phyloP scores from a whole-genome alignment of 2,888 invertebrate genomes.

The Selenia dentaria region DNA sequence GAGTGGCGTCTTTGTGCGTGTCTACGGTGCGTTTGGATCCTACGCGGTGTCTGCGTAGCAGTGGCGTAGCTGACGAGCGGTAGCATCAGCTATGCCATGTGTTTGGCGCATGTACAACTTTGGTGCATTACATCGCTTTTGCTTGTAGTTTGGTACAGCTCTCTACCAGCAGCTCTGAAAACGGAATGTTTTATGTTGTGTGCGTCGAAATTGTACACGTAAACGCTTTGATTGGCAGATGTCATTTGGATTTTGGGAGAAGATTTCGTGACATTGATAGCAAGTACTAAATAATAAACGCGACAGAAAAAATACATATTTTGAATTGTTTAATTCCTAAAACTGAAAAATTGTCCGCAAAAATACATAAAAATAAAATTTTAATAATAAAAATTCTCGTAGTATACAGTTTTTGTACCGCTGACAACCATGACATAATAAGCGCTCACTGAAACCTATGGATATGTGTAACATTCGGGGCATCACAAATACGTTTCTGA shows the following conservation, averaged over 20 bases:
- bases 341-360: too few relatives aligned
- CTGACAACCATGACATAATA: too few relatives aligned
- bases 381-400: too few relatives aligned
- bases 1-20: too few relatives aligned
- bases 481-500: too few relatives aligned
- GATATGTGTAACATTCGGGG: too few relatives aligned
- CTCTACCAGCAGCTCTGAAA: conserved; percentile 38
- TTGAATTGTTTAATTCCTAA: too few relatives aligned
- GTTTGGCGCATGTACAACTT: too few relatives aligned
- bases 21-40: conserved; percentile 54
- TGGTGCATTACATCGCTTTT: conserved; percentile 26
- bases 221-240: conserved; percentile 58
- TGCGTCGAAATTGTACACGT: conserved; percentile 51
- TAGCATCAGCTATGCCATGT: conserved; percentile 12
- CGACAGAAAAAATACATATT: too few relatives aligned
- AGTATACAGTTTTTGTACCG: too few relatives aligned
- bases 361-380: too few relatives aligned
- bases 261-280: not conserved
- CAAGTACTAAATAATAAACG: not conserved
- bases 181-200: conserved; percentile 69
- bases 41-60: conserved; percentile 47
- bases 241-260: conserved; percentile 9
- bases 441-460: too few relatives aligned
- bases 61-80: conserved; percentile 17
- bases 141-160: conserved; percentile 18